Percentiles rank a stretch among this genome's conserved stretches.
These are phyloP conservation scores for Athene noctua DNA, from an alignment of 2,113 vertebrate genomes.

Conservation along the genomic window DNA sequence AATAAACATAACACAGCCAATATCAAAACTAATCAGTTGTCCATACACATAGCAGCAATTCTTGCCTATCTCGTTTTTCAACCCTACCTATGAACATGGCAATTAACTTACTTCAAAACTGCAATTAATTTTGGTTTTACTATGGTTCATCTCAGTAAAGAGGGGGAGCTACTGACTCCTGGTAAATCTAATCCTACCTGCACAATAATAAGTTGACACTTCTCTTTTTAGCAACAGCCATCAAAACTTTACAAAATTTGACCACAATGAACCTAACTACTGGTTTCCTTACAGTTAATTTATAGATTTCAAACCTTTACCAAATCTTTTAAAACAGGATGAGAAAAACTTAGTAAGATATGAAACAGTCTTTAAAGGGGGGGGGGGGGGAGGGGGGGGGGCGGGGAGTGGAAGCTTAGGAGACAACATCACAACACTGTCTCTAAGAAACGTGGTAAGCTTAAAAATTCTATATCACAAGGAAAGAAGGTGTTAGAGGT, in stretches of 20 bases:
- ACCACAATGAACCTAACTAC: background rate
- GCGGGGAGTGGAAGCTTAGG: background rate
- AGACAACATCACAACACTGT: background rate
- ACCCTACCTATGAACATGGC: background rate
- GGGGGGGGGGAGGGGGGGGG: no score
- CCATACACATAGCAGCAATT: background rate
- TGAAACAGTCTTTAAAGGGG: background rate
- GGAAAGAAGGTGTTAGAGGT: background rate
- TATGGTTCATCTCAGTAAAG: background rate
- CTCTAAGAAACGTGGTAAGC: background rate
- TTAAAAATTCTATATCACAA: background rate
- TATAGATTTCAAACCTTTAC: background rate
- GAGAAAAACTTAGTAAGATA: background rate
- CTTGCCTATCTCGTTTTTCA: background rate
- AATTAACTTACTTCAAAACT: background rate
- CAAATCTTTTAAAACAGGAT: background rate
- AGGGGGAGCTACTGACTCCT: background rate
- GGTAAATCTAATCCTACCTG: background rate
- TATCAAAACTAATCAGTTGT: background rate
- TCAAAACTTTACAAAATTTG: background rate
- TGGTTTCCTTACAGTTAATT: background rate
- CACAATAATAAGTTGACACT: background rate
- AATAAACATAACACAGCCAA: background rate
- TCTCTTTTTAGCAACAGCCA: background rate
- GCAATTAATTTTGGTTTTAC: background rate